These are phyloP conservation scores for Syrrhaptes paradoxus DNA, from an alignment of 2,113 vertebrate species.

Conservation along the genomic window DNA sequence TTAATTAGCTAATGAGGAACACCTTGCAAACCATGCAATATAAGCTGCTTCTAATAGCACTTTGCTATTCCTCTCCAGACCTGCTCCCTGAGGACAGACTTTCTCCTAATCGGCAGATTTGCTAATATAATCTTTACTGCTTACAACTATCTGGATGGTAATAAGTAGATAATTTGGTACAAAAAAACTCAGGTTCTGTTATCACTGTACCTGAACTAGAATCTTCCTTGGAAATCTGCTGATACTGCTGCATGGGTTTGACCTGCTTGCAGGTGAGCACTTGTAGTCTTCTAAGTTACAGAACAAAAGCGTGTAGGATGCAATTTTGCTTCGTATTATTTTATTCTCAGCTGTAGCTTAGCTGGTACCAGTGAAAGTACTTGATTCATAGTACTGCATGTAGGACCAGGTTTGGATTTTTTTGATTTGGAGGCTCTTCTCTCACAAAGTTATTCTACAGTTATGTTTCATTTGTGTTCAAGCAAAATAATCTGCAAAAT, in stretches of 20 bases:
- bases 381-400: accelerated
- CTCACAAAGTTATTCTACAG: accelerated
- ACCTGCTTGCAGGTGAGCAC: not conserved
- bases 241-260: not conserved
- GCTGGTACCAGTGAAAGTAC: not conserved
- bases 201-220: accelerated
- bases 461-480: not conserved
- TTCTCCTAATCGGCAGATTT: not conserved
- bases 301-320: not conserved
- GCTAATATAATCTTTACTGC: accelerated
- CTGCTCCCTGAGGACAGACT: accelerated
- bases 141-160: not conserved
- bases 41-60: accelerated
- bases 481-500: not conserved
- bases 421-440: accelerated
- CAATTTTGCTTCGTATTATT: accelerated
- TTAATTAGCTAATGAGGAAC: not conserved
- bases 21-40: not conserved
- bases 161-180: accelerated
- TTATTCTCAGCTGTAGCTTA: not conserved
- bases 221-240: not conserved
- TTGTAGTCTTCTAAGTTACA: not conserved
- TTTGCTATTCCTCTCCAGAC: accelerated
- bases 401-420: not conserved
- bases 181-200: accelerated